A percentile compares a stretch with the other conserved stretches of the same genome.
phyloP scores from a whole-genome alignment of 2,113 vertebrate genomes.

The Ophiodon elongatus region DNA sequence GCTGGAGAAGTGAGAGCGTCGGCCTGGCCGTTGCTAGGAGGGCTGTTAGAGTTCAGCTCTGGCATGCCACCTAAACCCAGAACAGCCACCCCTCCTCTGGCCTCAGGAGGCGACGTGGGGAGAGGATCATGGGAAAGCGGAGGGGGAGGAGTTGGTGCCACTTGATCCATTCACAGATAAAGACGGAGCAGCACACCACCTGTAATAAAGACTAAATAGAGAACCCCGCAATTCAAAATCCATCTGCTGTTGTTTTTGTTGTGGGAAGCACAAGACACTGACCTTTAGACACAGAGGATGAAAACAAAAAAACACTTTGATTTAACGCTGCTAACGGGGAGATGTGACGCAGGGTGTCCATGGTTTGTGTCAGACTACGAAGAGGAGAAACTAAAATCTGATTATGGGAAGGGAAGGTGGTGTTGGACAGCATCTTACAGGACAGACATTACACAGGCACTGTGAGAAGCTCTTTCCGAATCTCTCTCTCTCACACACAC shows the following conservation, averaged over 20 bases:
- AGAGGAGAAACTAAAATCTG: conserved; percentile 37
- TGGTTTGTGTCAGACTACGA: conserved; percentile 36
- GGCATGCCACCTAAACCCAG: conserved; percentile 72
- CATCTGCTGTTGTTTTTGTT: conserved; percentile 67
- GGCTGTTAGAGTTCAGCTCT: conserved; percentile 70
- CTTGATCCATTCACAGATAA: conserved; percentile 67
- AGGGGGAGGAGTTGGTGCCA: conserved; percentile 59
- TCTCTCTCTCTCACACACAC: conserved; percentile 15
- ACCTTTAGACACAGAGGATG: conserved; percentile 21
- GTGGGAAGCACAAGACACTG: conserved; percentile 49
- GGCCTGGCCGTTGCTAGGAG: conserved; percentile 74
- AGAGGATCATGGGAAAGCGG: conserved; percentile 67
- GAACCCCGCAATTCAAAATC: conserved; percentile 39
- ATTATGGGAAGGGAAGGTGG: conserved; percentile 30
- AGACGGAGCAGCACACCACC: conserved; percentile 52
- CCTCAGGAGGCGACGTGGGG: conserved; percentile 60
- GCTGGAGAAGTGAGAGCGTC: conserved; percentile 62
- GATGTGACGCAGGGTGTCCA: conserved; percentile 37
- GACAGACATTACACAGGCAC: conserved; percentile 63
- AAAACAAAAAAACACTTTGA: not conserved
- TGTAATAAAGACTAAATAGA: conserved; percentile 54
- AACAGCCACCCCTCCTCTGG: conserved; percentile 21
- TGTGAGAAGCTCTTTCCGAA: conserved; percentile 44
- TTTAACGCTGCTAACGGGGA: conserved; percentile 19
- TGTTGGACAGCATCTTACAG: conserved; percentile 51